phyloP scores from a whole-genome alignment of 2,888 invertebrate genomes.

The Scelioninae gen. 2 region DNA sequence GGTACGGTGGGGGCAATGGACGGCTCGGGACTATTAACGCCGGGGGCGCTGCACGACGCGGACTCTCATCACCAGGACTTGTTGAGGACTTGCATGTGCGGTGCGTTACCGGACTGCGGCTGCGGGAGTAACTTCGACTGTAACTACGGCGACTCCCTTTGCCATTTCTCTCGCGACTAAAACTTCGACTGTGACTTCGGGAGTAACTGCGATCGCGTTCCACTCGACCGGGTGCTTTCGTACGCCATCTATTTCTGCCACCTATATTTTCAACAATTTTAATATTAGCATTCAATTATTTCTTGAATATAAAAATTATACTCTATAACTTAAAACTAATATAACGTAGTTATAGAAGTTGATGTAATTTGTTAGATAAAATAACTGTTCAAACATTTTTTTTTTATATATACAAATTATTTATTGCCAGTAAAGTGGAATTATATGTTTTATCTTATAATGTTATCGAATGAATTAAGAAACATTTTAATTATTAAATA shows the following conservation, averaged over 20 bases:
- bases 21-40: constrained; percentile 31
- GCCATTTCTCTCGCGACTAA: constrained; percentile 71
- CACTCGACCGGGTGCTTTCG: constrained; percentile 67
- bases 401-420: too few species aligned
- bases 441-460: too few species aligned
- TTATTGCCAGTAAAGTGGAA: too few species aligned
- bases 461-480: too few species aligned
- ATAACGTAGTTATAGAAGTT: too few species aligned
- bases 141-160: constrained; percentile 71
- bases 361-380: too few species aligned
- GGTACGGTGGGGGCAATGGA: constrained; percentile 21
- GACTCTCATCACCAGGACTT: constrained; percentile 61
- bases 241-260: constrained; percentile 73
- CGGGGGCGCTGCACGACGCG: constrained; percentile 42
- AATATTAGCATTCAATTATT: too few species aligned
- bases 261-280: too few species aligned
- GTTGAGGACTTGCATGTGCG: constrained; percentile 70
- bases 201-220: constrained; percentile 73
- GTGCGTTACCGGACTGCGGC: constrained; percentile 72
- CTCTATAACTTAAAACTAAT: too few species aligned
- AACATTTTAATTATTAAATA: too few species aligned
- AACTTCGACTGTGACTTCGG: constrained; percentile 72
- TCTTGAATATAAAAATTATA: too few species aligned
- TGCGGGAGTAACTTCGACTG: constrained; percentile 73
- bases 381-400: too few species aligned